Percentiles rank a stretch among this genome's conserved stretches.
Conservation (phyloP, 2,888 invertebrate species). For the Pollenia angustigena region DNA sequence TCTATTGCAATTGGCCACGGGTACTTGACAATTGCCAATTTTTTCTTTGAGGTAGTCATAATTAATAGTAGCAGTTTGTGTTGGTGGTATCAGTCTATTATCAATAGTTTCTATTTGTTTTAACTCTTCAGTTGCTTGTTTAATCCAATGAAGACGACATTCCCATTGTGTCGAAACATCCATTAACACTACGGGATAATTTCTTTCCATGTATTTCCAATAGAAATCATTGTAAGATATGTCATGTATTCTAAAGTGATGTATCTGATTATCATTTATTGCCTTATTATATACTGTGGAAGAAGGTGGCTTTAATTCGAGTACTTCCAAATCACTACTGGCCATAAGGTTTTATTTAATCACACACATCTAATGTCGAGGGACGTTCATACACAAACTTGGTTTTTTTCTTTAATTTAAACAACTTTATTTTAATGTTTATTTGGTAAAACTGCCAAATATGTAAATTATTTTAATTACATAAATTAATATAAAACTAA, state of each 20-base stretch:
- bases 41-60: conserved; percentile 86
- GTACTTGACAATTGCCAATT: conserved; percentile 88
- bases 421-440: background rate
- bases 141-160: conserved; percentile 87
- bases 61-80: conserved; percentile 76
- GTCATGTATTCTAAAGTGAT: conserved; percentile 66
- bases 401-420: background rate
- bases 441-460: background rate
- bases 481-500: conserved; percentile 56
- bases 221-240: conserved; percentile 87
- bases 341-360: conserved; percentile 56
- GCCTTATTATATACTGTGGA: background rate
- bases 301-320: conserved; percentile 46
- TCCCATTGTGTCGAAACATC: conserved; percentile 88
- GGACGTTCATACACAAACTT: background rate
- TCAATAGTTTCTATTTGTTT: conserved; percentile 30
- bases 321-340: conserved; percentile 57
- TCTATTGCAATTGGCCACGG: conserved; percentile 92
- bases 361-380: background rate
- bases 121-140: background rate
- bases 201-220: conserved; percentile 85
- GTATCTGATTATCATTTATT: conserved; percentile 36
- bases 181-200: conserved; percentile 89
- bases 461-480: conserved; percentile 11
- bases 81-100: conserved; percentile 18